Evolutionary conservation across 2,113 vertebrate species (phyloP), one percentile per base, ranked within the genome.

Genomic region (Myrmecobius fasciatus): DNA sequence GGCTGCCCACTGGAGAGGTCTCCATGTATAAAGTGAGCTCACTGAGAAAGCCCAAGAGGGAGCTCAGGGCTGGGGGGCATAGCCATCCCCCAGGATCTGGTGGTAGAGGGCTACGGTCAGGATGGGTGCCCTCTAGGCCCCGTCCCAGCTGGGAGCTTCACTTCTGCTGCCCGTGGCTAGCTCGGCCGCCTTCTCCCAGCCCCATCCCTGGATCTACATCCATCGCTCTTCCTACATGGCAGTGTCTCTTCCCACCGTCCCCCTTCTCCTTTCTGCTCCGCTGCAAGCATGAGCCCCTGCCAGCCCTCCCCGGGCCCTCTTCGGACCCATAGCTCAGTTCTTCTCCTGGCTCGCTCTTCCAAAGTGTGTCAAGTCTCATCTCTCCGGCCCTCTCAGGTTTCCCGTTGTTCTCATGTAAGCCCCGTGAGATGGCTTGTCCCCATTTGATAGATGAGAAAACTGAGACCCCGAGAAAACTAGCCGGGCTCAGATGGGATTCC

Each of bases 101-200:
- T 12, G 12, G 3, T 5, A 36, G 28, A 36, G 36, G 7, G 60
- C 3, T 67, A 14, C 60, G 1, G 60, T 14, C 67, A 22, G 36
- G 22, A 83, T 1, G 20, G 36, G 67, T 0, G 14, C 17, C 14
- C 12, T 75, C 60, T 1, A 0, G 5, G 14, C 3, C 0, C 36
- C 67, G 1, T 75, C 31, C 14, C 11, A 67, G 28, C 31, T 36
- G 10, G 2, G 26, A 67, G 31, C 36, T 6, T 43, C 36, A 0
- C 4, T 4, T 5, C 36, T n/a, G 31, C 67, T 67, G 20, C 67
- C 67, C 43, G 67, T 0, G 3, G 36, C 60, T 36, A 36, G 60
- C 31, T 11, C 4, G 31, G 10, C 26, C 25, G 2, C 31, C 31
- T 25, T 0, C 14, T 36, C 31, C 60, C 25, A 25, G 0, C 31